Evolutionary conservation across 2,797 vertebrate genomes (phyloP), one percentile per base, ranked within the genome.

Genomic region (Pygocentrus nattereri): DNA sequence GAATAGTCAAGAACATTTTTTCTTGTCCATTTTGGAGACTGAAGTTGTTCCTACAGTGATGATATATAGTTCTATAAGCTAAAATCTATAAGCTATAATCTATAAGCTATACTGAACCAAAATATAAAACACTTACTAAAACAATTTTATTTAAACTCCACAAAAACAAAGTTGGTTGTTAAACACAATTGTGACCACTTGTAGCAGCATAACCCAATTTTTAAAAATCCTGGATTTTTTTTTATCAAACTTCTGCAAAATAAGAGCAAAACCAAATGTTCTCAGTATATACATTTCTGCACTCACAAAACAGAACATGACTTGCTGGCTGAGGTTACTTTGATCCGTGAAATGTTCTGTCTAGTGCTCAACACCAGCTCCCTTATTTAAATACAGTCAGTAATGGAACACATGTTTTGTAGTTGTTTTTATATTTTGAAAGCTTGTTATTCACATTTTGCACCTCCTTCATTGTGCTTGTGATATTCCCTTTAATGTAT

Each of bases 281-380:
- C 10, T 44, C 41, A 0, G 41, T 44, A 44, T 44, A 12, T 12
- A 12, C 1, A 11, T 10, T 44, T 44, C 11, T 11, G 41, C 2
- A 10, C 41, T 44, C 38, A 38, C 2, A 59, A 59, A 25, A 59
- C 2, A 25, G 21, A 5, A 68, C 34, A 16, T 62, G 23, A 7
- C 18, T 79, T 12, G 18, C 7, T 64, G 44, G 4, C 8, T 72
- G 5, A 69, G 21, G 56, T 54, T 74, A 23, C 38, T 58, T 13
- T 58, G 41, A 75, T 19, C 58, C 38, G 80, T 18, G 34, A 50
- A 64, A 38, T 19, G 12, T 50, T 54, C 81, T n/a, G 65, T 41
- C 31, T 82, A 61, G 64, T 80, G 27, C 13, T 81, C 12, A 30
- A 73, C 41, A 23, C 16, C 7, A 58, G 19, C 70, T 68, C 25